Evolutionary conservation across 2,797 vertebrate genomes (phyloP).

Genomic region (Catostomus latipinnis): DNA sequence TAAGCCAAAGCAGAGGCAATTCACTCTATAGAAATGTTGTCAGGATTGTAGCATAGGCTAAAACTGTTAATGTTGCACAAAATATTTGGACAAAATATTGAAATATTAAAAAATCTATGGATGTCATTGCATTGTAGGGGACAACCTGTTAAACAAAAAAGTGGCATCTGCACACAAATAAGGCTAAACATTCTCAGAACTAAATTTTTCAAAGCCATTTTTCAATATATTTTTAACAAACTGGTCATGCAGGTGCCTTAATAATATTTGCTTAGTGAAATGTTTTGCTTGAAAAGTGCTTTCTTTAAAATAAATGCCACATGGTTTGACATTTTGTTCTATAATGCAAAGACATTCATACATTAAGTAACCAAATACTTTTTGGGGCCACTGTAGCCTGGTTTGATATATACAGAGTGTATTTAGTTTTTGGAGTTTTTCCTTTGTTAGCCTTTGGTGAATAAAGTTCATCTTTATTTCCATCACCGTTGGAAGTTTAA

Average conservation of each 20-base stretch:
- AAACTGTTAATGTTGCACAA: background rate
- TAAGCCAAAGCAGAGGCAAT: constrained; percentile 24
- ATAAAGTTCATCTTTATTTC: constrained; percentile 21
- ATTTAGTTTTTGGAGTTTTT: constrained; percentile 1
- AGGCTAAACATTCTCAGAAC: background rate
- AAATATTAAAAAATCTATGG: background rate
- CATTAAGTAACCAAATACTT: background rate
- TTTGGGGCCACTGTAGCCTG: constrained; percentile 4
- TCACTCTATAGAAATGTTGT: background rate
- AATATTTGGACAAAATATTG: background rate
- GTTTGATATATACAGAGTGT: background rate
- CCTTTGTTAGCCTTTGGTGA: constrained; percentile 21
- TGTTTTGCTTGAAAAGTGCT: too few species aligned
- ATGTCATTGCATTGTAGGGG: background rate
- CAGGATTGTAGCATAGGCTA: background rate
- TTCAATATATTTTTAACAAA: background rate
- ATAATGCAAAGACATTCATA: background rate
- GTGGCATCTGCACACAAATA: background rate
- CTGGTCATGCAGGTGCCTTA: background rate
- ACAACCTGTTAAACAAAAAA: background rate
- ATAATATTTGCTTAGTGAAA: too few species aligned
- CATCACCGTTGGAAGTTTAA: background rate
- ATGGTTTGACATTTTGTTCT: constrained; percentile 14
- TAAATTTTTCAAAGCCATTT: background rate
- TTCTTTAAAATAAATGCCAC: too few species aligned